A percentile compares a stretch with the other conserved stretches of the same genome.
Conservation (phyloP, 2,113 vertebrate species). For the Amazona vittata region DNA sequence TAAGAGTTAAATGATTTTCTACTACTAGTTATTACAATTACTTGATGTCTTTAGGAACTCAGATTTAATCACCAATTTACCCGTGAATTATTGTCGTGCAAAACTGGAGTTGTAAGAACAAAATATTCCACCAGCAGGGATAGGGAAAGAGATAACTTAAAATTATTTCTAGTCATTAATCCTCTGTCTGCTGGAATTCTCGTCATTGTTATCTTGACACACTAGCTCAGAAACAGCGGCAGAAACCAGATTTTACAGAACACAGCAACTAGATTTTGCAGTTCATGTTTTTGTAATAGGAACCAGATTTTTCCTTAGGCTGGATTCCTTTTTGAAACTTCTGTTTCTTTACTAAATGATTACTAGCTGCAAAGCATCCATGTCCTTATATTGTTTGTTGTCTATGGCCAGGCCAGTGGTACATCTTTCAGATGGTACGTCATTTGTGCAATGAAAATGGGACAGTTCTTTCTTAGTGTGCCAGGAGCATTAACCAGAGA, state of each 20-base stretch:
- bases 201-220: neutral
- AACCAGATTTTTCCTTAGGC: neutral
- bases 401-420: neutral
- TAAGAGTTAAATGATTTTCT: conserved; percentile 7
- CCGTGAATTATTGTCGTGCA: neutral
- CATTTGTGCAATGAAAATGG: neutral
- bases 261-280: neutral
- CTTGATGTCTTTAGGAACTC: neutral
- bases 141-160: neutral
- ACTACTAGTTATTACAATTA: neutral
- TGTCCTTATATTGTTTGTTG: neutral
- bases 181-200: neutral
- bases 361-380: neutral
- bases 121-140: neutral
- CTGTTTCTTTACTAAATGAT: neutral
- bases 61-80: conserved; percentile 25
- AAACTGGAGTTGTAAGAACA: neutral
- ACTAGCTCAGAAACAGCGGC: neutral
- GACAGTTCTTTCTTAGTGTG: neutral
- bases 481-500: neutral
- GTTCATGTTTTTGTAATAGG: neutral
- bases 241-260: neutral
- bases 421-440: neutral
- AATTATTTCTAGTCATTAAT: neutral
- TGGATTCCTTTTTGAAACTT: neutral